These are phyloP conservation scores for Phymastichus coffea DNA, from an alignment of 1,140 invertebrate species.

Conservation along the genomic window DNA sequence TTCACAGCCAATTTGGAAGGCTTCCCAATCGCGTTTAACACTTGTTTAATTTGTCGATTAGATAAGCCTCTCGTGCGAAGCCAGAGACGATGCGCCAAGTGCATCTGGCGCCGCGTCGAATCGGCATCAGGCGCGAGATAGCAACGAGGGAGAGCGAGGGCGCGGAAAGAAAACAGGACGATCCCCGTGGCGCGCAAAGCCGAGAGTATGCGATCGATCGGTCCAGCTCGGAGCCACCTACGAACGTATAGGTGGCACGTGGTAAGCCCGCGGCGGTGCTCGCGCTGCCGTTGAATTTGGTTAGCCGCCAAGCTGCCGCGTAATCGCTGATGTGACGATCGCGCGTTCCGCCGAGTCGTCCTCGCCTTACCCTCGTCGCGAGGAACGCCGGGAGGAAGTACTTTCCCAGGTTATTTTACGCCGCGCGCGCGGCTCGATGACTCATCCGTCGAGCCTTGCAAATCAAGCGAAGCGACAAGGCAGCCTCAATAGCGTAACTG, in stretches of 20 bases:
- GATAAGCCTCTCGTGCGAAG: background rate
- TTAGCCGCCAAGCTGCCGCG: conserved; percentile 31
- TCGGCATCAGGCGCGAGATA: background rate
- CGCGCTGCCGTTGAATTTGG: conserved; percentile 34
- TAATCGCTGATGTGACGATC: background rate
- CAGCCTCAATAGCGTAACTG: no score
- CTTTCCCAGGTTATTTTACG: no score
- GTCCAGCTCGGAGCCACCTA: no score
- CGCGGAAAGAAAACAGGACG: conserved; percentile 27
- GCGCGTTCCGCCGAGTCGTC: conserved; percentile 22
- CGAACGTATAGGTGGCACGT: no score
- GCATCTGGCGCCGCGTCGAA: no score
- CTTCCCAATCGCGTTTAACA: background rate
- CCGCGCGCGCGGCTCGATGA: background rate
- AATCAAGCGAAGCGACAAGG: background rate
- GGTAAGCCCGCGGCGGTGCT: no score
- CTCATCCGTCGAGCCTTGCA: background rate
- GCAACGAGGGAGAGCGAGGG: conserved; percentile 16
- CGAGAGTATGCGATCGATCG: no score
- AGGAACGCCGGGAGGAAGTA: no score
- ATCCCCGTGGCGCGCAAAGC: no score
- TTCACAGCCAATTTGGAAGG: background rate
- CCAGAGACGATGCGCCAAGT: no score
- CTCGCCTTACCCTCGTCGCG: conserved; percentile 6
- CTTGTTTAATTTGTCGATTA: conserved; percentile 1